Evolutionary conservation across 2,797 vertebrate genomes (phyloP).

Genomic region (Danio kyathit): DNA sequence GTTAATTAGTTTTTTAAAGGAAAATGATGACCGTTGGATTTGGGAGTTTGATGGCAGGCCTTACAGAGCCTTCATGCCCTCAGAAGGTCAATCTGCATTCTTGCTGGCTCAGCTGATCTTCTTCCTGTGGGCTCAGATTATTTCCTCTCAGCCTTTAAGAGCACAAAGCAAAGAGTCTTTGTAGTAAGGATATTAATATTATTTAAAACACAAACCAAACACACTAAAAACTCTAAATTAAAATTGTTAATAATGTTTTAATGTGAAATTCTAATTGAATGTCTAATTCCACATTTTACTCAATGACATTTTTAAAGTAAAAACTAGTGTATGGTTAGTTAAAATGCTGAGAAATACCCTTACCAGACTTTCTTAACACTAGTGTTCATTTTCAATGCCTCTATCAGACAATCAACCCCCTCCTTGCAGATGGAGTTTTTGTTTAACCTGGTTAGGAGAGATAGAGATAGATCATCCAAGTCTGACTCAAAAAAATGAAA

Average conservation of each 20-base stretch:
- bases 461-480: background rate
- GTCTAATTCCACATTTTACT: background rate
- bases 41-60: background rate
- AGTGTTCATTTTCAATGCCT: conserved; percentile 76
- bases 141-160: conserved; percentile 83
- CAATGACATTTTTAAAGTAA: background rate
- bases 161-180: conserved; percentile 33
- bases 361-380: conserved; percentile 84
- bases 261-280: too few relatives aligned
- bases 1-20: background rate
- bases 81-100: conserved; percentile 80
- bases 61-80: conserved; percentile 53
- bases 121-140: conserved; percentile 78
- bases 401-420: conserved; percentile 80
- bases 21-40: background rate
- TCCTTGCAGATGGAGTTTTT: conserved; percentile 80
- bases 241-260: too few relatives aligned
- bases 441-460: conserved; percentile 76
- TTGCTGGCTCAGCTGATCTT: conserved; percentile 69
- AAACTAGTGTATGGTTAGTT: background rate
- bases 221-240: background rate
- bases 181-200: background rate
- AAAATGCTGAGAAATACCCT: conserved; percentile 40
- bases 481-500: background rate
- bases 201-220: background rate